Conservation (phyloP, 2,113 vertebrate genomes). For the Oreocharis arfaki region DNA sequence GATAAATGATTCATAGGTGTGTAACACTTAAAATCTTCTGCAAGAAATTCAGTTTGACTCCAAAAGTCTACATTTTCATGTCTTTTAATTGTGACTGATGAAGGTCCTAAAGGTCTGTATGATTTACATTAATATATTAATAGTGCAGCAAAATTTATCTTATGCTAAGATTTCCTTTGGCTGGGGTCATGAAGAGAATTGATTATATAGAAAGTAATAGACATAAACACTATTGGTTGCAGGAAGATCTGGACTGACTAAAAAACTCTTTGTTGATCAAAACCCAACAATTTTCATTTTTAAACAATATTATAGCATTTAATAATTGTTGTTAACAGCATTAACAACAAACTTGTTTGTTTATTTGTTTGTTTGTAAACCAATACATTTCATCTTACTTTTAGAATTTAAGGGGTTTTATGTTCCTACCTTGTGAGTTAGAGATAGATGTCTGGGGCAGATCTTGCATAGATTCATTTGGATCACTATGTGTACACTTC, state of each 20-base stretch:
- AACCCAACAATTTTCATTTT: fast-evolving
- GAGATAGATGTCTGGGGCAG: not conserved
- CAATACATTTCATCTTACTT: not conserved
- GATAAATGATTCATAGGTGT: not conserved
- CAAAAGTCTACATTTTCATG: not conserved
- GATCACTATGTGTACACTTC: not conserved
- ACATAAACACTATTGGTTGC: not conserved
- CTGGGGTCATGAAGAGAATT: not conserved
- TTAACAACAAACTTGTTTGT: not conserved
- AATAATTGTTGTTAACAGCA: not conserved
- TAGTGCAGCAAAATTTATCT: not conserved
- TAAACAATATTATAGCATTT: not conserved
- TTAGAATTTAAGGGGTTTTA: not conserved
- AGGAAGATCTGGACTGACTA: not conserved
- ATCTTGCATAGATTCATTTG: not conserved
- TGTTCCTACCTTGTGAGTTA: not conserved
- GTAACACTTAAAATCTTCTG: not conserved
- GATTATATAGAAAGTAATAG: not conserved
- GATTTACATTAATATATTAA: not conserved
- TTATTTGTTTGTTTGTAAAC: not conserved
- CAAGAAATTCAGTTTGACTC: not conserved
- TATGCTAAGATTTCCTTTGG: not conserved
- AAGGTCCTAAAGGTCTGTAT: not conserved
- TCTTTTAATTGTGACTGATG: not conserved
- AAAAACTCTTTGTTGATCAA: not conserved